A percentile compares a stretch with the other conserved stretches of the same genome.
These are phyloP conservation scores for Disparrhopalites patrizii DNA, from an alignment of 2,888 invertebrate genomes.

Conservation along the genomic window DNA sequence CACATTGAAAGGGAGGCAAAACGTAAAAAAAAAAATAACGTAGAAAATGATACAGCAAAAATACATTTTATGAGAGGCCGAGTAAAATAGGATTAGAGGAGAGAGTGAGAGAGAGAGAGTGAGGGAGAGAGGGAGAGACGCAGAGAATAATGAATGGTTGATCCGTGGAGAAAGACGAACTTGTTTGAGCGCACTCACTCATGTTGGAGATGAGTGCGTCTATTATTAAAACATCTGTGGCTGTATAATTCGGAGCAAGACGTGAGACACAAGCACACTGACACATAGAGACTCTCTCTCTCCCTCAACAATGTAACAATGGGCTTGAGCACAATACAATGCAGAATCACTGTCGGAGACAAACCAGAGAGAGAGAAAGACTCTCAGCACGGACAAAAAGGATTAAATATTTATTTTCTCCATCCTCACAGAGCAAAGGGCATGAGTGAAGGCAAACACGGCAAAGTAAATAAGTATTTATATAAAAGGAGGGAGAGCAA, in stretches of 20 bases:
- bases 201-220: no score
- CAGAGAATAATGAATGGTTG: neutral
- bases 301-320: conserved; percentile 19
- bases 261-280: conserved; percentile 6
- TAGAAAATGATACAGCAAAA: no score
- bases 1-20: no score
- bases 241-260: conserved; percentile 20
- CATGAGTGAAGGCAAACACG: conserved; percentile 19
- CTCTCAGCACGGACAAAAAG: conserved; percentile 17
- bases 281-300: neutral
- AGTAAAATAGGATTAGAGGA: no score
- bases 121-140: neutral
- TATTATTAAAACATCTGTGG: conserved; percentile 26
- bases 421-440: conserved; percentile 23
- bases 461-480: conserved; percentile 3
- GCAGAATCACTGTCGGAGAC: conserved; percentile 15
- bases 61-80: no score
- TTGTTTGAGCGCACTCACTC: no score
- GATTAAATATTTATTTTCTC: conserved; percentile 25
- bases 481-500: no score
- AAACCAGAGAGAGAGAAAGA: no score
- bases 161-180: conserved; percentile 22
- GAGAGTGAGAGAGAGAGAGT: neutral
- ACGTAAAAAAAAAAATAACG: no score
- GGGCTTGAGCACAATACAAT: conserved; percentile 18